A percentile compares a stretch with the other conserved stretches of the same genome.
These are phyloP conservation scores for Callospermophilus lateralis DNA, from an alignment of 2,113 vertebrate species.

Conservation along the genomic window DNA sequence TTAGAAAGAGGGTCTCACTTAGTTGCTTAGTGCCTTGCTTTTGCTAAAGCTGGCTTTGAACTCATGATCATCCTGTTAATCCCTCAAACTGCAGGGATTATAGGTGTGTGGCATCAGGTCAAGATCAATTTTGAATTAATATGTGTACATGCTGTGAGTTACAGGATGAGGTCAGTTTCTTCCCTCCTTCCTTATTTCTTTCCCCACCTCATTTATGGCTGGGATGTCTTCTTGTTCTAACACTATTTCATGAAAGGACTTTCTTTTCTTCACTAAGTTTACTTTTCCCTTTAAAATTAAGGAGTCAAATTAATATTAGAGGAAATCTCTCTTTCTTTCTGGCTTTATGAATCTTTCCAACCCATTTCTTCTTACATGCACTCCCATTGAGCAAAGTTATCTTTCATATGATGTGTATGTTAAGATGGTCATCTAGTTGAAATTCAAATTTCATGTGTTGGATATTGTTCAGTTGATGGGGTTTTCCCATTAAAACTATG, in stretches of 20 bases:
- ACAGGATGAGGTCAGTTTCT: background rate
- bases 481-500: conserved; percentile 28
- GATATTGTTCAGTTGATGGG: background rate
- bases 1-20: no score
- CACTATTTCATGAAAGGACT: conserved; percentile 39
- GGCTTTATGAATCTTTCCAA: background rate
- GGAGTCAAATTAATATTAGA: background rate
- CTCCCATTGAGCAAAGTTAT: background rate
- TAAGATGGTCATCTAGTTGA: background rate
- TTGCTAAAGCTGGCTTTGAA: no score
- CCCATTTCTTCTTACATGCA: no score
- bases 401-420: background rate
- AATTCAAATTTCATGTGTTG: conserved; percentile 48
- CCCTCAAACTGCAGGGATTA: background rate
- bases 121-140: no score
- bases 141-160: background rate
- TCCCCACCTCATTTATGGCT: no score
- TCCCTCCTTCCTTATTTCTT: background rate
- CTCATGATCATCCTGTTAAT: no score
- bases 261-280: background rate
- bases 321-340: background rate
- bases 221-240: background rate
- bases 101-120: no score
- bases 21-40: no score
- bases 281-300: conserved; percentile 53